Percentiles rank a stretch among this genome's conserved stretches.
These are phyloP conservation scores for Sus cebifrons DNA, from an alignment of 2,797 vertebrate genomes.

Conservation along the genomic window DNA sequence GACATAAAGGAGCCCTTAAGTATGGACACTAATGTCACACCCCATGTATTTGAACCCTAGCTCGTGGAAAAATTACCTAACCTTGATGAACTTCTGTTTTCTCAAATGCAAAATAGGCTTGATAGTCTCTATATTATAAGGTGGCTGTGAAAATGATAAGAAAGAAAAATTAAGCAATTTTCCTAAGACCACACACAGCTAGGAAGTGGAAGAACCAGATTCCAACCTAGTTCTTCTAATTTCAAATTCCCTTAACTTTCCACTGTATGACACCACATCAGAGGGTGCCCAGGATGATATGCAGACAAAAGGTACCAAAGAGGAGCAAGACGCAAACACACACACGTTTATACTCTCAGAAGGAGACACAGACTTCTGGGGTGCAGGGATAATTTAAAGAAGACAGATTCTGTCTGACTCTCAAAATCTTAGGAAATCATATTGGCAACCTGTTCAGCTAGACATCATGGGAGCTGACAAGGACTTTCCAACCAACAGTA, in stretches of 20 bases:
- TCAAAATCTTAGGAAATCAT: constrained; percentile 6
- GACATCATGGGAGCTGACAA: background rate
- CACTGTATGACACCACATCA: background rate
- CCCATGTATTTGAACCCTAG: background rate
- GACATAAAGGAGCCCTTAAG: background rate
- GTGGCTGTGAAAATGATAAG: background rate
- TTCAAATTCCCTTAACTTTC: background rate
- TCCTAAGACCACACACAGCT: constrained; percentile 1
- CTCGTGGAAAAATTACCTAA: background rate
- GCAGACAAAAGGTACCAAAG: background rate
- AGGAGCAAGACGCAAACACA: background rate
- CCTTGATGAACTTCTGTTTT: constrained; percentile 24
- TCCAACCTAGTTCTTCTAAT: background rate
- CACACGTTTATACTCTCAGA: background rate
- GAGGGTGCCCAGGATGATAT: background rate
- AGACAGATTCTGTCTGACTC: background rate
- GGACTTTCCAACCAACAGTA: background rate
- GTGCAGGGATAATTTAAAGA: background rate
- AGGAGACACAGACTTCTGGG: background rate
- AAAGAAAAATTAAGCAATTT: constrained; percentile 30
- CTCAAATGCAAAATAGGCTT: background rate
- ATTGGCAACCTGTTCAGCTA: background rate
- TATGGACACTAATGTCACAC: background rate
- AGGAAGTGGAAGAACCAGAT: background rate
- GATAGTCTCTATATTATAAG: background rate